A percentile compares a stretch with the other conserved stretches of the same genome.
Conservation (phyloP, 2,797 vertebrate species). For the Leuciscus waleckii region DNA sequence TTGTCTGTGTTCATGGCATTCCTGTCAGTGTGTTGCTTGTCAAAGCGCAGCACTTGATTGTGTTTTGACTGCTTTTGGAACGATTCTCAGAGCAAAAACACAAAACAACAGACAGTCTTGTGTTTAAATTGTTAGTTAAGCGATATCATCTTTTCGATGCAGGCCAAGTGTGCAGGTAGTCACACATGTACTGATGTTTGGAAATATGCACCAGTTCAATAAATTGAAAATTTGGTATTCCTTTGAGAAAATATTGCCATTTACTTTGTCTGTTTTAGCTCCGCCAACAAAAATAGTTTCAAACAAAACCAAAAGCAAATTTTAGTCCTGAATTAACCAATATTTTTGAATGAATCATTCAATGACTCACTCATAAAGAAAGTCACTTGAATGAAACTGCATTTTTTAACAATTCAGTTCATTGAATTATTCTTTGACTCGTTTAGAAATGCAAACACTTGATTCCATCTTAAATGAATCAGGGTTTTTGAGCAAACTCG, state of each 20-base stretch:
- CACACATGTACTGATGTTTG: background rate
- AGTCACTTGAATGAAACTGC: background rate
- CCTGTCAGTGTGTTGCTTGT: background rate
- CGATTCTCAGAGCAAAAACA: background rate
- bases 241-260: background rate
- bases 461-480: background rate
- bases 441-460: background rate
- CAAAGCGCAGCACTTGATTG: background rate
- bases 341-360: background rate
- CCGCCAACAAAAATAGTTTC: background rate
- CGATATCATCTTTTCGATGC: background rate
- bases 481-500: background rate
- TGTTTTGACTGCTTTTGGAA: conserved; percentile 1
- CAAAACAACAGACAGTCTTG: background rate
- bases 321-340: background rate
- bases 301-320: background rate
- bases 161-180: background rate
- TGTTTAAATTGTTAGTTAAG: background rate
- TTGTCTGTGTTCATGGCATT: background rate
- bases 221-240: background rate
- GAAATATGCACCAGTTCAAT: background rate
- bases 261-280: background rate
- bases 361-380: too few relatives aligned
- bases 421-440: background rate
- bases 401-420: background rate